A percentile compares a stretch with the other conserved stretches of the same genome.
phyloP scores from a whole-genome alignment of 1,140 invertebrate genomes.

The Episyrphus balteatus region DNA sequence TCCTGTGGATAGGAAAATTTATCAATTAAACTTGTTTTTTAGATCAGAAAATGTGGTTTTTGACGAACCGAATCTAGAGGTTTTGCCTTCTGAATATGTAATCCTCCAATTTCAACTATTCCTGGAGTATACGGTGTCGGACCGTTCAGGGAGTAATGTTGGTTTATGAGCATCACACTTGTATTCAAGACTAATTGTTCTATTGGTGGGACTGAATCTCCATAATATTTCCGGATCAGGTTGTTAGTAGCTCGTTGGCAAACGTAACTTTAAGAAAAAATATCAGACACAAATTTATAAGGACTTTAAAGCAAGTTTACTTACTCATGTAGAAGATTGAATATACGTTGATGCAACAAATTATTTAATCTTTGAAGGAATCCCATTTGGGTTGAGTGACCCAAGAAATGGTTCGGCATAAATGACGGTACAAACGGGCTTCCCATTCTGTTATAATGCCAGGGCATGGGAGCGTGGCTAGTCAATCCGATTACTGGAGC shows the following conservation, averaged over 20 bases:
- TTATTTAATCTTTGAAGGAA: slow-evolving; percentile 44
- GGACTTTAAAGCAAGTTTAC: slow-evolving; percentile 13
- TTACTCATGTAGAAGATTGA: slow-evolving; percentile 37
- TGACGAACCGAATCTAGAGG: slow-evolving; percentile 40
- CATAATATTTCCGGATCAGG: slow-evolving; percentile 42
- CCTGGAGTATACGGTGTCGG: slow-evolving; percentile 43
- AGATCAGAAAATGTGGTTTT: not conserved
- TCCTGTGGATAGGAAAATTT: slow-evolving; percentile 37
- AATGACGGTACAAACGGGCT: slow-evolving; percentile 43
- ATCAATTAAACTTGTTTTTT: no score
- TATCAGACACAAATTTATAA: not conserved
- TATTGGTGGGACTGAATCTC: slow-evolving; percentile 39
- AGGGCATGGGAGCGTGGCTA: slow-evolving; percentile 43
- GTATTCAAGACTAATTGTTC: slow-evolving; percentile 34
- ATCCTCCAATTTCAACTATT: slow-evolving; percentile 50
- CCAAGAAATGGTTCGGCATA: slow-evolving; percentile 37
- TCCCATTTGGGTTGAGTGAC: slow-evolving; percentile 37
- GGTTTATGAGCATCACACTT: slow-evolving; percentile 45
- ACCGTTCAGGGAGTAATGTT: slow-evolving; percentile 44
- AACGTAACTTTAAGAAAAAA: slow-evolving; percentile 12
- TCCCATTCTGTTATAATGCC: slow-evolving; percentile 41
- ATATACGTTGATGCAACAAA: slow-evolving; percentile 12
- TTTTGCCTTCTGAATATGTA: slow-evolving; percentile 43
- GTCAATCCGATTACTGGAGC: slow-evolving; percentile 43
- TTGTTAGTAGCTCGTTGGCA: slow-evolving; percentile 38